These are phyloP conservation scores for Amphiduros pacificus DNA, from an alignment of 2,888 invertebrate genomes.

Conservation along the genomic window DNA sequence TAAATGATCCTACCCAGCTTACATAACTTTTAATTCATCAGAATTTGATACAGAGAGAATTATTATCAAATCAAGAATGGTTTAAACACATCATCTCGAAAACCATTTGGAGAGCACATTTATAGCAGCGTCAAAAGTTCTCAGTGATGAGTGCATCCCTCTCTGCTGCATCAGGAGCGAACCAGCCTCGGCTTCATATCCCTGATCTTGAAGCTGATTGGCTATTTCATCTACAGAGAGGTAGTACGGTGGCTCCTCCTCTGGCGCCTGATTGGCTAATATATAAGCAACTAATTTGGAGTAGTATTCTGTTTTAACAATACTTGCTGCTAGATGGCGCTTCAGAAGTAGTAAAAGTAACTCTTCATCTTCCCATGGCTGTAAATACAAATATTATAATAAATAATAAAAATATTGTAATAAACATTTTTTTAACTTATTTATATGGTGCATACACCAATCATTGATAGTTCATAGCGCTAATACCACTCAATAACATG, in stretches of 20 bases:
- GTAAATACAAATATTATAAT: neutral
- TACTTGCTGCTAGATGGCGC: constrained; percentile 36
- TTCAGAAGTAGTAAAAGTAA: constrained; percentile 40
- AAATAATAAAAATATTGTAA: too few species aligned
- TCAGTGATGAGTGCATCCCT: constrained; percentile 42
- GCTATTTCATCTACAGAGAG: constrained; percentile 32
- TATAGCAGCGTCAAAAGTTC: constrained; percentile 48
- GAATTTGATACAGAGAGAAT: too few species aligned
- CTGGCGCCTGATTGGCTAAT: constrained; percentile 20
- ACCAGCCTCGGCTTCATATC: constrained; percentile 48
- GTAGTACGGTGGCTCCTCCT: constrained; percentile 22
- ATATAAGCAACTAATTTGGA: constrained; percentile 33
- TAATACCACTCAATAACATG: too few species aligned
- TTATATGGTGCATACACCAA: too few species aligned
- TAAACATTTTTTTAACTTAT: too few species aligned
- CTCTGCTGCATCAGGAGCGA: constrained; percentile 42
- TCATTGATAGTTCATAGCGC: too few species aligned
- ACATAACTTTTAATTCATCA: too few species aligned
- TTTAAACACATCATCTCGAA: neutral
- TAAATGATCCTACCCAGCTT: too few species aligned
- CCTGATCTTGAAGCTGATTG: constrained; percentile 39
- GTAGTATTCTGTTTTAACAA: constrained; percentile 41
- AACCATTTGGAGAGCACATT: constrained; percentile 19
- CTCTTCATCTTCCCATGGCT: constrained; percentile 28
- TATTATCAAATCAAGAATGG: too few species aligned